Evolutionary conservation across 2,797 vertebrate species (phyloP).

Genomic region (Microcaecilia unicolor): DNA sequence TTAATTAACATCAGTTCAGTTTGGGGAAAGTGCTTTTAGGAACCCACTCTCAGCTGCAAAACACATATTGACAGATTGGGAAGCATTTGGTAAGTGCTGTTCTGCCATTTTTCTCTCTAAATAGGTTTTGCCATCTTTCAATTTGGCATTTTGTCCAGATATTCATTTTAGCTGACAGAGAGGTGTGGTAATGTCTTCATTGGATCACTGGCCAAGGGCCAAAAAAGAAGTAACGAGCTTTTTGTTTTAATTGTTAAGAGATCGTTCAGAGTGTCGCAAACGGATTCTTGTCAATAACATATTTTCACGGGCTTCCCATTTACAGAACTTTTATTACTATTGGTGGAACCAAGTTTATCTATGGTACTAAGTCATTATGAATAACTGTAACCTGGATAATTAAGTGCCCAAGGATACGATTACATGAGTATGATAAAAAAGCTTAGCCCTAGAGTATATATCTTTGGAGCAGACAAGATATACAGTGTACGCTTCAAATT

Average conservation of each 20-base stretch:
- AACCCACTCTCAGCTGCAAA: neutral
- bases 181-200: neutral
- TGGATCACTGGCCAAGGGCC: conserved; percentile 21
- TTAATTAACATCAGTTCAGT: neutral
- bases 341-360: neutral
- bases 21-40: neutral
- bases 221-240: conserved; percentile 13
- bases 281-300: neutral
- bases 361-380: neutral
- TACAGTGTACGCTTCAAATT: too few relatives aligned
- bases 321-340: fast-evolving
- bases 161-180: conserved; percentile 23
- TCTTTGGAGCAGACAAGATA: too few relatives aligned
- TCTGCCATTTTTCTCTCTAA: neutral
- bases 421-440: too few relatives aligned
- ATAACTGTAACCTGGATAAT: too few relatives aligned
- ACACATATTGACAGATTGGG: neutral
- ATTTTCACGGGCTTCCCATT: neutral
- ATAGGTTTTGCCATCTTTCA: neutral
- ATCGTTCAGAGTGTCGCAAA: conserved; percentile 9
- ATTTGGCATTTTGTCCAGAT: conserved; percentile 7
- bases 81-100: neutral
- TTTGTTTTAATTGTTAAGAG: conserved; percentile 33
- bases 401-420: too few relatives aligned
- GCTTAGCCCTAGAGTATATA: too few relatives aligned